Base-by-base conservation (phyloP, 1,140 invertebrate genomes). In the Lordiphosa clarofinis region DNA sequence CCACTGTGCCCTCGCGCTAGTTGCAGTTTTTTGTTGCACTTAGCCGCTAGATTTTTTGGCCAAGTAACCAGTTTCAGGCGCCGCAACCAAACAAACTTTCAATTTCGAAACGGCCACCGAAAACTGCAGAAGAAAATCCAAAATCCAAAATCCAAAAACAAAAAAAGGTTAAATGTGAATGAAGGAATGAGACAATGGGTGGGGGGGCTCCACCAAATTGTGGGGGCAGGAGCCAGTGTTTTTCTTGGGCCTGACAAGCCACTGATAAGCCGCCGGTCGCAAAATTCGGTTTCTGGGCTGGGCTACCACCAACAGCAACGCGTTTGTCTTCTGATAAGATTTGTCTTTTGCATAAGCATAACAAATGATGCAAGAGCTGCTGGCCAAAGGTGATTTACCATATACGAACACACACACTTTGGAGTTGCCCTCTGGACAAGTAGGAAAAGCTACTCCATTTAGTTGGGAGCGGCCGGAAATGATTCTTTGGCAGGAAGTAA, bases 161-260 rank as follows among this genome's bases (percentile, higher is more conserved):
- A 64, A 57, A 70, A 79, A 79, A 79, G 75, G 75, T 79, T 79
- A 79, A 79, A 82, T 71, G 75, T 79, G 75, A 81, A 46, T 48
- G 50, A 37, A 37, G n/a, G 12, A 36, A 21, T 47, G 52, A 56
- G 42, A 44, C 38, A 48, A 46, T 46, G 60, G 38, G 38, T 8
- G 46, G 21, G 21, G 21, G 21, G 21, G 4, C 38, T 38, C 46
- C 43, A 12, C 21, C 24, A 31, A 46, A 46, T 12, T 49, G 15
- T 13, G 31, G 43, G 37, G 15, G 38, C 35, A 35, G 37, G 28
- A 19, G 19, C 7, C 52, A 70, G 52, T 47, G 48, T 46, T 6
- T 28, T 7, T 28, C 6, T 28, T 28, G 24, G 24, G 74, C 74
- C 74, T 79, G 75, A 74, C 75, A 81, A 52, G 48, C 55, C 56